Evolutionary conservation across 1,140 invertebrate species (phyloP).

Genomic region (Drosophila micromelanica): DNA sequence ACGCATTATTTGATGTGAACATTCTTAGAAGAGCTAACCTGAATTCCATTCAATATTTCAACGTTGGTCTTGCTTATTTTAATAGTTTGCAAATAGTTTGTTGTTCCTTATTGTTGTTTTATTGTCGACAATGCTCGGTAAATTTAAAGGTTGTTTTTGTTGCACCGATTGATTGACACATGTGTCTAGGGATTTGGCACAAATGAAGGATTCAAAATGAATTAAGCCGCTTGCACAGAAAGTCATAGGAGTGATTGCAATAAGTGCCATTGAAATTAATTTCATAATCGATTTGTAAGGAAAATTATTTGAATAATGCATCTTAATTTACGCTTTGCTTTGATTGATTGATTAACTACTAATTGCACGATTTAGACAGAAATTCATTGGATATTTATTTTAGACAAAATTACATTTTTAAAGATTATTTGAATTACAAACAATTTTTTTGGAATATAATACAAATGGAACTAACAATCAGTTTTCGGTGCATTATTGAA

Average conservation of each 20-base stretch:
- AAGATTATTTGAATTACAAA: too few relatives aligned
- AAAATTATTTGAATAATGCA: neutral
- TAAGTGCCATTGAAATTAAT: neutral
- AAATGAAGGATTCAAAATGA: too few relatives aligned
- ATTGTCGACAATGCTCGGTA: neutral
- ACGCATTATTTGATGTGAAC: neutral
- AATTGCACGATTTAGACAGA: too few relatives aligned
- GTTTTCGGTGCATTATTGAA: too few relatives aligned
- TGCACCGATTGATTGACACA: neutral
- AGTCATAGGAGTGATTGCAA: neutral
- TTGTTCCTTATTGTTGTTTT: too few relatives aligned
- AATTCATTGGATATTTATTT: neutral
- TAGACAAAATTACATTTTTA: too few relatives aligned
- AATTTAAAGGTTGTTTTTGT: neutral
- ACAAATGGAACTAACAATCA: too few relatives aligned
- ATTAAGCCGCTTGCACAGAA: neutral
- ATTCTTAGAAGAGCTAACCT: neutral
- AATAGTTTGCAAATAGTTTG: too few relatives aligned
- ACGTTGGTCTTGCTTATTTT: too few relatives aligned
- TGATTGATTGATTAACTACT: neutral
- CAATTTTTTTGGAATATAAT: too few relatives aligned
- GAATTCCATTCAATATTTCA: neutral
- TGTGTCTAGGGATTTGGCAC: too few relatives aligned
- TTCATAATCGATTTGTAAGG: neutral
- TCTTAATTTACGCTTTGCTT: neutral